Base-by-base conservation (phyloP, 2,797 vertebrate species). In the Morus bassanus region DNA sequence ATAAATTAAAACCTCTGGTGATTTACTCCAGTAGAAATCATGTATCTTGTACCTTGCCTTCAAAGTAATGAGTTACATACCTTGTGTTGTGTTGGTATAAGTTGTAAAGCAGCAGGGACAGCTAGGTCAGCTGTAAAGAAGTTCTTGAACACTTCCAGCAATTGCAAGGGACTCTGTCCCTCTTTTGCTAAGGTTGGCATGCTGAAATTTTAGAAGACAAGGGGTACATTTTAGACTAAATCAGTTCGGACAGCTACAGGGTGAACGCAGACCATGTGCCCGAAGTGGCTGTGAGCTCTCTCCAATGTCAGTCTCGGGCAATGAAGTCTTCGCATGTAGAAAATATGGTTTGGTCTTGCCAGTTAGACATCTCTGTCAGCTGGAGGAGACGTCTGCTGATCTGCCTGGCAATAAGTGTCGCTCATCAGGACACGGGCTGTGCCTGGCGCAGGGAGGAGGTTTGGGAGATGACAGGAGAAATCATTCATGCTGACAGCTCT, bases 271-370 rank as follows among this genome's bases (percentile, higher is more conserved):
- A 18, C 54, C 6, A 0, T 6, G 33, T 43, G 33, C 74, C 63
- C 2, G 0, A 59, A 84, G 59, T 23, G 53, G 39, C 88, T 25
- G 73, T 0, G 1, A 88, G 73, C 45, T 4, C 0, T 54, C n/a
- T 45, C 31, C 27, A 16, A 2, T 33, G 46, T 81, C 72, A 30
- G 3, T 69, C 70, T 78, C 9, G 7, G 48, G 33, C 74, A 87
- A 9, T 31, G 67, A 73, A 79, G 33, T 65, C 31, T 57, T 11
- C 30, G 24, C 67, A 10, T 9, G 12, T 76, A 39, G 43, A 48
- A 70, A 90, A 89, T 30, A 25, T 0, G 17, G 67, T 68, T 75
- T 73, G 43, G 25, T 68, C 68, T 51, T 70, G 81, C 43, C 59
- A 23, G 31, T 21, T 50, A n/a, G 56, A 59, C 1, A 0, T 81